A percentile compares a stretch with the other conserved stretches of the same genome.
Conservation (phyloP, 2,888 invertebrate genomes). For the Hydrotaea diabolus region DNA sequence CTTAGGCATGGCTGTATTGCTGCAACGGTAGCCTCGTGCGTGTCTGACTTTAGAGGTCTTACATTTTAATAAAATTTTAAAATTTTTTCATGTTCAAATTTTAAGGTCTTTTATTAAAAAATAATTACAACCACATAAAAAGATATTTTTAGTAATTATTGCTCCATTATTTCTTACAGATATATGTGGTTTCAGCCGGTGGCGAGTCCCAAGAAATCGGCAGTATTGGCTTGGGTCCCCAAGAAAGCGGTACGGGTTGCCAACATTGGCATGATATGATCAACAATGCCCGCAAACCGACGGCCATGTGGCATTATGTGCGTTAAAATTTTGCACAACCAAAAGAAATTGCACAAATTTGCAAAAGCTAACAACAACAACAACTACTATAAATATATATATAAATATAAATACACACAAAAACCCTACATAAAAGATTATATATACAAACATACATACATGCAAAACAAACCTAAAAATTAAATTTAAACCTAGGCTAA, state of each 20-base stretch:
- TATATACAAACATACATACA: constrained; percentile 34
- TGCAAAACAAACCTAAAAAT: constrained; percentile 3
- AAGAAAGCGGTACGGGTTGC: constrained; percentile 82
- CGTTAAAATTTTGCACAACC: constrained; percentile 81
- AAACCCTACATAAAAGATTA: constrained; percentile 28
- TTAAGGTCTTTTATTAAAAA: no score
- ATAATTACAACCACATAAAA: neutral
- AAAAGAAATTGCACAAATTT: constrained; percentile 5
- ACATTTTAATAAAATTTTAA: no score
- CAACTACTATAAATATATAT: constrained; percentile 40
- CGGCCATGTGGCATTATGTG: constrained; percentile 94
- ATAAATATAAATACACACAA: constrained; percentile 18
- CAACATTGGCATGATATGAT: constrained; percentile 95
- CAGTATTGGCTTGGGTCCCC: constrained; percentile 80
- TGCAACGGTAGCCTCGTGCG: no score
- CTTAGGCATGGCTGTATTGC: no score
- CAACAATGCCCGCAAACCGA: constrained; percentile 91
- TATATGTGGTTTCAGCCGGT: constrained; percentile 80
- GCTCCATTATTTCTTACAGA: constrained; percentile 70
- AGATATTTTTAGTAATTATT: neutral
- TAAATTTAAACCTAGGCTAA: constrained; percentile 3
- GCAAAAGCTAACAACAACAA: constrained; percentile 1
- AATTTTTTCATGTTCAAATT: no score
- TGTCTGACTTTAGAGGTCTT: no score
- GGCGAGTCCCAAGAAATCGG: constrained; percentile 80